Percentiles rank a stretch among this genome's conserved stretches.
These are phyloP conservation scores for Eriocheir sinensis DNA, from an alignment of 1,140 invertebrate genomes.

Conservation along the genomic window DNA sequence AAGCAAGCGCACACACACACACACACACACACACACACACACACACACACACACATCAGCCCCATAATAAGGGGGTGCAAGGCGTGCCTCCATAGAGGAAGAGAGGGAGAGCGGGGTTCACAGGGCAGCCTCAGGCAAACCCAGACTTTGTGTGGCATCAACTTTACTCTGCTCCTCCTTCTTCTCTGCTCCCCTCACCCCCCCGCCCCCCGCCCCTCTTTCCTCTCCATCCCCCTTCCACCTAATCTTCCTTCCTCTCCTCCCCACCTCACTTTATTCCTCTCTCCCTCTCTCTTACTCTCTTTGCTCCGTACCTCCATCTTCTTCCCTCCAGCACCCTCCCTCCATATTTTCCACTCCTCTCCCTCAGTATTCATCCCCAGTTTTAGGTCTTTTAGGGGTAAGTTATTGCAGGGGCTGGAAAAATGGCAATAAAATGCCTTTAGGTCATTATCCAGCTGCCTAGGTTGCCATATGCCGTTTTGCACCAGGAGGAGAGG, in stretches of 20 bases:
- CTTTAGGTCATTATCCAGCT: conserved; percentile 64
- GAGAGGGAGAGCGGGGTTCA: not conserved
- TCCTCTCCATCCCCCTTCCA: not conserved
- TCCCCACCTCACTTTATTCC: not conserved
- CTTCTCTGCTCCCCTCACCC: not conserved
- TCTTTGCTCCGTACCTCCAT: not conserved
- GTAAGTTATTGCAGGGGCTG: conserved; percentile 55
- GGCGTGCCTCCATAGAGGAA: conserved; percentile 23
- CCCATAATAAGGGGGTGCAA: conserved; percentile 5
- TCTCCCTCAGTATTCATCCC: conserved; percentile 28
- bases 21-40: too few relatives aligned
- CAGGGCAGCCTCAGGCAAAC: not conserved
- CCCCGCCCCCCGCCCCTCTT: not conserved
- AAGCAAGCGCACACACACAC: not conserved
- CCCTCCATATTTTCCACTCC: not conserved
- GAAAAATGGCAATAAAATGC: conserved; percentile 64
- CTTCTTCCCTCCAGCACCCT: conserved; percentile 41
- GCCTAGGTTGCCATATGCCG: conserved; percentile 66
- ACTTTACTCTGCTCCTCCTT: conserved; percentile 55
- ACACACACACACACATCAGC: not conserved
- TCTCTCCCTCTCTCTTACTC: not conserved
- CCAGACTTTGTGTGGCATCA: conserved; percentile 54
- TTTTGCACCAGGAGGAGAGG: not conserved
- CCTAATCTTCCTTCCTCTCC: not conserved
- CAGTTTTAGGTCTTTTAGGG: conserved; percentile 45